phyloP scores from a whole-genome alignment of 2,113 vertebrate genomes.

The Climacteris rufus region DNA sequence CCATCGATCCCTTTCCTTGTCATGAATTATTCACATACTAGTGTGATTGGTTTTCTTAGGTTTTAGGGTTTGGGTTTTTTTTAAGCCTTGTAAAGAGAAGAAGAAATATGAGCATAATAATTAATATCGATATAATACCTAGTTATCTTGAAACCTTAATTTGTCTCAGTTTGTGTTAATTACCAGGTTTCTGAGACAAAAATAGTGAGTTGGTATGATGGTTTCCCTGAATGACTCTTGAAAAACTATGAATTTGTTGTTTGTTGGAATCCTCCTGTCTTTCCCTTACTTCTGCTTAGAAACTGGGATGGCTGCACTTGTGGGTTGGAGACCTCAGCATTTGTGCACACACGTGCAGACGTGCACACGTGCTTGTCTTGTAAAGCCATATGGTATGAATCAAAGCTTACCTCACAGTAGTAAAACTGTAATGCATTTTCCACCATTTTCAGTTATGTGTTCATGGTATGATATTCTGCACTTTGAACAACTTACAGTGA shows the following conservation, averaged over 20 bases:
- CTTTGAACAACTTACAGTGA: neutral
- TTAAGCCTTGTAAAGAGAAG: neutral
- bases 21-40: neutral
- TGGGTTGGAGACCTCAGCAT: neutral
- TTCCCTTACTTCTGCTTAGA: neutral
- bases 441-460: neutral
- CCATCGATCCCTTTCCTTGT: neutral
- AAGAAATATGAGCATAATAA: neutral
- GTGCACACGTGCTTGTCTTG: neutral
- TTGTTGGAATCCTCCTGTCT: neutral
- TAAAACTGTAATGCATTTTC: slow-evolving; percentile 48
- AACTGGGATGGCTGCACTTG: neutral
- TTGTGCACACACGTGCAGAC: neutral
- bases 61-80: neutral
- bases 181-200: neutral
- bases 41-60: neutral
- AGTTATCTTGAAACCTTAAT: neutral
- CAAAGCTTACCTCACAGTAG: slow-evolving; percentile 1
- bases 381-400: slow-evolving; percentile 36
- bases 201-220: neutral
- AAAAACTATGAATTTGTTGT: neutral
- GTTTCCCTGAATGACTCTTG: neutral
- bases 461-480: neutral
- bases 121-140: neutral
- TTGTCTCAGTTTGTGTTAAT: neutral